These are phyloP conservation scores for Prionace glauca DNA, from an alignment of 2,797 vertebrate genomes.

Conservation along the genomic window DNA sequence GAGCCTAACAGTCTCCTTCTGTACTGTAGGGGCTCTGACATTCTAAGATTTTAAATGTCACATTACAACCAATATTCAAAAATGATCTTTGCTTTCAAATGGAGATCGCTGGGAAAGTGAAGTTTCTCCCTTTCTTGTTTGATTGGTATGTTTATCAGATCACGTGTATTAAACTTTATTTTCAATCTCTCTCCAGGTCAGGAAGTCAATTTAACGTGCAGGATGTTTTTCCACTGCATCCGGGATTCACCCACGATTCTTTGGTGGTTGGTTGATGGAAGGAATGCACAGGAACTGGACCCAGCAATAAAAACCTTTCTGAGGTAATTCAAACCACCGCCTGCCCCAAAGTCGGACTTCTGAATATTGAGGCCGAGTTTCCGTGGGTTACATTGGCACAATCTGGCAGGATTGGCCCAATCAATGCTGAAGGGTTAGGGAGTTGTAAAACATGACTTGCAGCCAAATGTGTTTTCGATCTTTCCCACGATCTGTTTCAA, in stretches of 20 bases:
- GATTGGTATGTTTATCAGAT: not conserved
- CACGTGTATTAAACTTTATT: not conserved
- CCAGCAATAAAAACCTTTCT: slow-evolving; percentile 46
- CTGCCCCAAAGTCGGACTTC: not conserved
- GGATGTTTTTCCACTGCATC: slow-evolving; percentile 59
- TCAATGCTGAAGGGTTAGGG: not conserved
- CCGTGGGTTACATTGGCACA: not conserved
- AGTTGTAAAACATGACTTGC: not conserved
- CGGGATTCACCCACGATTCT: slow-evolving; percentile 58
- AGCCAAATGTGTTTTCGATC: not conserved
- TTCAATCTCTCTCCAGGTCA: slow-evolving; percentile 54
- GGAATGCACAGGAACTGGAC: slow-evolving; percentile 54
- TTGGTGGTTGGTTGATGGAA: slow-evolving; percentile 66
- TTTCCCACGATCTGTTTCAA: not conserved
- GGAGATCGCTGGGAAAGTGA: not conserved
- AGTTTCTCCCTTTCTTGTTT: not conserved
- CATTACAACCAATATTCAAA: not conserved
- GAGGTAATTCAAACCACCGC: not conserved
- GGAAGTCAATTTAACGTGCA: slow-evolving; percentile 56
- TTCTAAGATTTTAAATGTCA: not conserved
- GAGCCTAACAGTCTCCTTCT: no score
- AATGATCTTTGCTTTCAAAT: not conserved
- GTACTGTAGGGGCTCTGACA: no score
- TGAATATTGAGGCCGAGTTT: not conserved
- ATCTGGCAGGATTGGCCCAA: not conserved